Evolutionary conservation across 1,140 invertebrate species (phyloP).

Genomic region (Glossosoma conforme): DNA sequence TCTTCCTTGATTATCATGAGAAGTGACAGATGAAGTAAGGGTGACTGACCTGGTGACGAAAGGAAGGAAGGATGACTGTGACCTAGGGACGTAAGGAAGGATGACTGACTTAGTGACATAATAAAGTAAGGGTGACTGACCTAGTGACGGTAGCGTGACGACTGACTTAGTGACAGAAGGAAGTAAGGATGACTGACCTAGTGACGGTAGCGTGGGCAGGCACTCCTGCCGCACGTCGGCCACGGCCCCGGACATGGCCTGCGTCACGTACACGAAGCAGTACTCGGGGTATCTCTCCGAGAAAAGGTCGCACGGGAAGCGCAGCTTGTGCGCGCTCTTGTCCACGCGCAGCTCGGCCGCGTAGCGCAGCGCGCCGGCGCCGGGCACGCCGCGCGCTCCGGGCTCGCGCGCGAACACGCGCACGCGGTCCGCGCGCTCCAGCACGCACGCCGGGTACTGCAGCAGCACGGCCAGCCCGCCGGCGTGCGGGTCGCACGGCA

Average conservation of each 20-base stretch:
- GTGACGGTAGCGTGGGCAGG: constrained; percentile 70
- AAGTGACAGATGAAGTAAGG: no score
- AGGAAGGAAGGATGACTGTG: no score
- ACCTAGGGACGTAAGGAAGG: no score
- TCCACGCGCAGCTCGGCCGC: constrained; percentile 58
- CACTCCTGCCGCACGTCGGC: constrained; percentile 76
- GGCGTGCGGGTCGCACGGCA: constrained; percentile 66
- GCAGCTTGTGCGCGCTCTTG: constrained; percentile 65
- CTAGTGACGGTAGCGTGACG: no score
- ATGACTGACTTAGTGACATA: no score
- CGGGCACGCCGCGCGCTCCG: constrained; percentile 60
- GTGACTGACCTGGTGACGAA: no score
- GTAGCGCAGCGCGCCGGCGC: constrained; percentile 59
- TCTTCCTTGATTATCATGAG: no score
- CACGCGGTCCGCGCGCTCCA: constrained; percentile 66
- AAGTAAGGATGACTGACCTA: constrained; percentile 54
- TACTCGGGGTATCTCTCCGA: constrained; percentile 76
- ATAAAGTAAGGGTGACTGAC: no score
- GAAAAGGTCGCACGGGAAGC: constrained; percentile 78
- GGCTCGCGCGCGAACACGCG: constrained; percentile 65
- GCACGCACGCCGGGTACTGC: constrained; percentile 74
- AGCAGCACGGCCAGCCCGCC: constrained; percentile 69
- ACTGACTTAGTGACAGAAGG: no score
- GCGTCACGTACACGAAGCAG: constrained; percentile 80
- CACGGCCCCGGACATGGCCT: constrained; percentile 74